Evolutionary conservation across 1,140 invertebrate genomes (phyloP).

Genomic region (silkworm (Bombyx mori)): ASM3026992v2 NC_085121.1:18383501-18384000

Average conservation of each 20-base stretch:
- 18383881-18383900: no score
- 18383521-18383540: slow-evolving; percentile 44
- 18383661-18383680: slow-evolving; percentile 6
- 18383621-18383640: slow-evolving; percentile 20
- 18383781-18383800: slow-evolving; percentile 22
- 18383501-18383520: slow-evolving; percentile 53
- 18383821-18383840: no score
- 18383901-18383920: no score
- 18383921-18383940: background rate
- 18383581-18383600: slow-evolving; percentile 70
- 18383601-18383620: slow-evolving; percentile 62
- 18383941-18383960: slow-evolving; percentile 25
- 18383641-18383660: slow-evolving; percentile 6
- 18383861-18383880: no score
- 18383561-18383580: slow-evolving; percentile 75
- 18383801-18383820: slow-evolving; percentile 38
- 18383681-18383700: slow-evolving; percentile 15
- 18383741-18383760: slow-evolving; percentile 14
- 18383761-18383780: slow-evolving; percentile 29
- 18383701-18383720: slow-evolving; percentile 31
- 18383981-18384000: slow-evolving; percentile 34
- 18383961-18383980: slow-evolving; percentile 24
- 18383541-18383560: slow-evolving; percentile 69
- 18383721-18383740: slow-evolving; percentile 52
- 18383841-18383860: no score